These are phyloP conservation scores for Pelosia muscerda DNA, from an alignment of 2,888 invertebrate species.

Conservation along the genomic window DNA sequence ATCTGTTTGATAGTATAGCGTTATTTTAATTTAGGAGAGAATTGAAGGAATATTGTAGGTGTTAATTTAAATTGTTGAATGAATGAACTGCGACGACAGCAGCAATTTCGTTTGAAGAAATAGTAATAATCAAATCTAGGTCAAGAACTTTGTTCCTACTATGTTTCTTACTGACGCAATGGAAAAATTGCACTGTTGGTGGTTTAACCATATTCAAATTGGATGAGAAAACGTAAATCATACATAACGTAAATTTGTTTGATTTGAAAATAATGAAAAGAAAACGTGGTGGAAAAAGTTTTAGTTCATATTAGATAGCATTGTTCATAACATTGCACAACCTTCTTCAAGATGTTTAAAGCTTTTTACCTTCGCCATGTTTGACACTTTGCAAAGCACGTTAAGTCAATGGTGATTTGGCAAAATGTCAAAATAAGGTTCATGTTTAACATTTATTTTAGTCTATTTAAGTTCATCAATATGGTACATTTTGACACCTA, in stretches of 20 bases:
- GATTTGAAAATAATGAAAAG: background rate
- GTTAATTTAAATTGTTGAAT: background rate
- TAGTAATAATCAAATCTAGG: background rate
- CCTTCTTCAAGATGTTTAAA: no score
- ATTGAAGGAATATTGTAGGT: background rate
- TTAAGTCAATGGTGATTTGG: no score
- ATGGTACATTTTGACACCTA: background rate
- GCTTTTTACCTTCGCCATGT: no score
- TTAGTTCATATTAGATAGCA: no score
- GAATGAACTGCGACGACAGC: background rate
- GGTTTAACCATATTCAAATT: no score
- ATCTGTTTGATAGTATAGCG: background rate
- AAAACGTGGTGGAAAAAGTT: no score
- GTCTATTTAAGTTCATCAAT: background rate
- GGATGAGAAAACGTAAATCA: no score
- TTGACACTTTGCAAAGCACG: no score
- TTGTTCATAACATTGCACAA: no score
- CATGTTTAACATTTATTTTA: background rate
- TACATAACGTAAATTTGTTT: background rate
- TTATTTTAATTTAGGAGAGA: background rate
- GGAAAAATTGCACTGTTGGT: no score
- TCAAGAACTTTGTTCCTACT: slow-evolving; percentile 17
- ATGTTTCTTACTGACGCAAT: slow-evolving; percentile 5
- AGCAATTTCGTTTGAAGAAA: background rate
- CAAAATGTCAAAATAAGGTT: background rate